Base-by-base conservation (phyloP, 2,797 vertebrate species). In the Pyrocephalus nanus region DNA sequence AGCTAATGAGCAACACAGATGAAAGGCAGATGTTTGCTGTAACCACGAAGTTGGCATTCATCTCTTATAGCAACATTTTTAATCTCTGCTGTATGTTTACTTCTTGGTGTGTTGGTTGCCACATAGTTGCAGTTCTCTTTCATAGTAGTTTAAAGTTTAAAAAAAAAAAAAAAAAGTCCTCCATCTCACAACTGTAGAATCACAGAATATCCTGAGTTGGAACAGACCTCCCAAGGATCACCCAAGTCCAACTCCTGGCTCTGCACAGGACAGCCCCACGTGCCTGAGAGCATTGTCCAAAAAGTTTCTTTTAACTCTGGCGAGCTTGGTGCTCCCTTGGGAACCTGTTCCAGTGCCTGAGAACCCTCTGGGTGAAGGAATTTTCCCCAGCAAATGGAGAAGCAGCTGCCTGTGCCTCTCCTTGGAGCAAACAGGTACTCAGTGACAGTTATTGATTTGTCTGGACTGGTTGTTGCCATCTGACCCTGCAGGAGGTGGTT, bases 1-100 rank as follows among this genome's bases (percentile, higher is more conserved):
- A 84, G 43, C 47, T 95, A 93, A 95, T 48, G 54, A 96, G 47
- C 65, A 60, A 45, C 80, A 66, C 20, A 66, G 64, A 93, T 88
- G 90, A 64, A 93, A 74, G 65, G 47, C 69, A 92, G 80, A 86
- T 95, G 89, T 82, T 77, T 66, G 53, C 47, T 84, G 64, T 75
- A 86, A 82, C 47, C 43, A 60, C 67, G 38, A 74, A 82, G 34
- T 32, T 92, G 89, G 62, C 75, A 67, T 62, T 91, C 18, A 51
- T 47, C 45, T 93, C 57, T n/a, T n/a, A 55, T 2, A 92, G 57
- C 42, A 88, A 58, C 8, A 53, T n/a, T 23, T 72, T 77, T 64
- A 54, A 65, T 88, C 32, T 72, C 40, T 51, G 66, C 17, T 86
- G 17, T 11, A 13, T 79, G 32, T 73, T 86, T 91, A 69, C 14